A percentile compares a stretch with the other conserved stretches of the same genome.
phyloP scores from a whole-genome alignment of 2,888 invertebrate species.

The Amblyjoppa fuscipennis region DNA sequence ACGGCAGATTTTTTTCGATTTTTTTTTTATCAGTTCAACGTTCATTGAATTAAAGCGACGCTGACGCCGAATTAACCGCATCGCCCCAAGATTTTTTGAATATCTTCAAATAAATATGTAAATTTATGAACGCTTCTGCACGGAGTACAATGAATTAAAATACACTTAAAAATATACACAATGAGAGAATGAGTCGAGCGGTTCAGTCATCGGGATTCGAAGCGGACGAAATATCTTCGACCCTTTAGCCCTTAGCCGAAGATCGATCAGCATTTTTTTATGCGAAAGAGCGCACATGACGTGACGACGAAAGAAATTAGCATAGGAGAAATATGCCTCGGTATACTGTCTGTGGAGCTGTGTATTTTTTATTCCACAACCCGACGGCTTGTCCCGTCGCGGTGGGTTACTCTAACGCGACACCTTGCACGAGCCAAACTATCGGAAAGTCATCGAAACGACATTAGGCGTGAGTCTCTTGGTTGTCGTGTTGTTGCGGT shows the following conservation, averaged over 20 bases:
- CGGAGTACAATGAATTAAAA: slow-evolving; percentile 18
- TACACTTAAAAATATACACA: background rate
- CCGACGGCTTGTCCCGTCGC: slow-evolving; percentile 20
- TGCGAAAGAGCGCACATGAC: slow-evolving; percentile 79
- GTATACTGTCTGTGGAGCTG: slow-evolving; percentile 52
- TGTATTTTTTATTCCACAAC: slow-evolving; percentile 70
- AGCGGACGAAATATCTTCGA: slow-evolving; percentile 17
- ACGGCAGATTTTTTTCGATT: background rate
- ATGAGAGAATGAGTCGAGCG: slow-evolving; percentile 28
- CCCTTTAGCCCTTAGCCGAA: slow-evolving; percentile 35
- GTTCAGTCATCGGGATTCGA: slow-evolving; percentile 50
- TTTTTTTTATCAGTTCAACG: background rate
- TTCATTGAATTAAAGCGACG: background rate
- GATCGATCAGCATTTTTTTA: slow-evolving; percentile 69
- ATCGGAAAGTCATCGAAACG: slow-evolving; percentile 84
- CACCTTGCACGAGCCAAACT: slow-evolving; percentile 77
- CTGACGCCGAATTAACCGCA: background rate
- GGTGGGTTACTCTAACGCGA: slow-evolving; percentile 42
- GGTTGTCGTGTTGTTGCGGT: slow-evolving; percentile 37
- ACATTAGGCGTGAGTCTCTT: slow-evolving; percentile 77
- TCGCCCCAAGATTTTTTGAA: background rate
- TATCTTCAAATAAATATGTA: slow-evolving; percentile 20
- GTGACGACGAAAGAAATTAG: slow-evolving; percentile 84
- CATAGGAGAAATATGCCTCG: slow-evolving; percentile 72
- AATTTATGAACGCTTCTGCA: slow-evolving; percentile 22